phyloP scores from a whole-genome alignment of 2,113 vertebrate genomes.

The Felis chaus region DNA sequence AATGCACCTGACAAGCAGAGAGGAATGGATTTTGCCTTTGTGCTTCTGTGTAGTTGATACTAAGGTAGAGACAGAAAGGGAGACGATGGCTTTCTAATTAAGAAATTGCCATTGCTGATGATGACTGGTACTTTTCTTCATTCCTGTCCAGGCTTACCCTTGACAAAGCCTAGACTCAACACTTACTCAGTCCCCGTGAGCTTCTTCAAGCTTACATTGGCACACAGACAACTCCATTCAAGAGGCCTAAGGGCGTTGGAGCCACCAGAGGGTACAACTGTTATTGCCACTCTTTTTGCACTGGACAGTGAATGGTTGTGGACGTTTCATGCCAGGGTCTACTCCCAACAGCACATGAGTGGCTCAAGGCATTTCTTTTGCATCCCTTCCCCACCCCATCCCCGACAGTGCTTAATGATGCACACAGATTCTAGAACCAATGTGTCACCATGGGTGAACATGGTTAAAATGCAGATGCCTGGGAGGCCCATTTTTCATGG shows the following conservation, averaged over 20 bases:
- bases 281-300: neutral
- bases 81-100: neutral
- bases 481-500: neutral
- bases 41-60: neutral
- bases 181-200: neutral
- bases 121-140: neutral
- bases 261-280: neutral
- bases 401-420: neutral
- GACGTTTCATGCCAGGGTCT: neutral
- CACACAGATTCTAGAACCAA: neutral
- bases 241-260: too few species aligned
- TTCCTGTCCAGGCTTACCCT: neutral
- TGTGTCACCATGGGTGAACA: neutral
- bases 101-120: neutral
- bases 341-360: neutral
- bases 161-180: neutral
- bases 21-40: neutral
- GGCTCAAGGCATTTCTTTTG: neutral
- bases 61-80: neutral
- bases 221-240: neutral
- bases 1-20: neutral
- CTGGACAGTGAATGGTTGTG: rapidly evolving
- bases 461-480: neutral
- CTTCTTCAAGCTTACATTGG: neutral
- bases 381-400: neutral